A percentile compares a stretch with the other conserved stretches of the same genome.
Evolutionary conservation across 1,140 invertebrate species (phyloP).

Genomic region (Drosophila lini): DNA sequence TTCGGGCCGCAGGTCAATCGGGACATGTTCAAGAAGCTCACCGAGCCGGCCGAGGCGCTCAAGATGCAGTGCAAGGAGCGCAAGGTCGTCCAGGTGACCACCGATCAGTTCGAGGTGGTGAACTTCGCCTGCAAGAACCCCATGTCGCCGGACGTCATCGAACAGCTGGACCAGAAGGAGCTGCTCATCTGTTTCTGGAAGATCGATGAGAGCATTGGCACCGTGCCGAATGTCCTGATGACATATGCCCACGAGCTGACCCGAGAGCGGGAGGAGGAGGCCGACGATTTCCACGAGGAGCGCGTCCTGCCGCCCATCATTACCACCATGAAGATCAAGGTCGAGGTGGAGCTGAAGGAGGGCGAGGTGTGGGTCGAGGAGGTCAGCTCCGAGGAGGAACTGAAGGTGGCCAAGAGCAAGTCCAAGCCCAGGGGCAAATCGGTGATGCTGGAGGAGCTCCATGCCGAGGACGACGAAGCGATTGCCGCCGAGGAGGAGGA

Average conservation of each 20-base stretch:
- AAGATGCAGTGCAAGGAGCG: slow-evolving; percentile 82
- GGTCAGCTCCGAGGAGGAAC: slow-evolving; percentile 68
- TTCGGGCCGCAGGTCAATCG: slow-evolving; percentile 81
- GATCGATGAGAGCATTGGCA: slow-evolving; percentile 61
- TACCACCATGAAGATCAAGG: slow-evolving; percentile 57
- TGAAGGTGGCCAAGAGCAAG: slow-evolving; percentile 34
- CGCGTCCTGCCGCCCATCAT: slow-evolving; percentile 60
- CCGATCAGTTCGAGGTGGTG: slow-evolving; percentile 65
- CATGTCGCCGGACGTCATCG: slow-evolving; percentile 60
- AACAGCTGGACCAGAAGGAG: slow-evolving; percentile 77
- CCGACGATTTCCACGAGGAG: slow-evolving; percentile 52
- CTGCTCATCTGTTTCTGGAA: slow-evolving; percentile 81
- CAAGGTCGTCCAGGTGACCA: slow-evolving; percentile 50
- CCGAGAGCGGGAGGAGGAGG: slow-evolving; percentile 51
- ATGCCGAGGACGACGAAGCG: slow-evolving; percentile 33
- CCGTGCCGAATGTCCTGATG: slow-evolving; percentile 67
- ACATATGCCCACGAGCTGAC: slow-evolving; percentile 70
- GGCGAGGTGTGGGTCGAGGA: slow-evolving; percentile 63
- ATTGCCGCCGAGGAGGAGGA: slow-evolving; percentile 51
- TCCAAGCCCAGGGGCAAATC: slow-evolving; percentile 32
- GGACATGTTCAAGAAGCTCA: slow-evolving; percentile 80
- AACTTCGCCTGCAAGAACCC: slow-evolving; percentile 77
- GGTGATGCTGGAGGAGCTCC: slow-evolving; percentile 29
- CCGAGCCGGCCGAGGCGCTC: slow-evolving; percentile 73
- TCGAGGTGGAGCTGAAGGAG: slow-evolving; percentile 70